Conservation (phyloP, 2,797 vertebrate genomes). For the Myotis planiceps region DNA sequence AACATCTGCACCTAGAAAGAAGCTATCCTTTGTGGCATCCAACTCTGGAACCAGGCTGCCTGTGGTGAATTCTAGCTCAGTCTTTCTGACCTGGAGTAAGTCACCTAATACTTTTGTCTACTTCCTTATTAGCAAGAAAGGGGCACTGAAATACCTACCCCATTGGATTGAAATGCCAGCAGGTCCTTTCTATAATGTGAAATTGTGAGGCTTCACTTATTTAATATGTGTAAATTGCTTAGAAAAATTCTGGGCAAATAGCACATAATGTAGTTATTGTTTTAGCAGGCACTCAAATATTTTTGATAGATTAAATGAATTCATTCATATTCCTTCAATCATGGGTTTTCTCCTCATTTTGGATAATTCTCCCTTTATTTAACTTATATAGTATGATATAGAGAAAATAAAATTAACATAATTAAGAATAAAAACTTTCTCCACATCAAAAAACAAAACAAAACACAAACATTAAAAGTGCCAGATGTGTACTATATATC, state of each 20-base stretch:
- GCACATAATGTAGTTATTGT: background rate
- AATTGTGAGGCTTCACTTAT: background rate
- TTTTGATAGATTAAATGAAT: background rate
- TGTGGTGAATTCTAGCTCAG: background rate
- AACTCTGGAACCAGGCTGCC: background rate
- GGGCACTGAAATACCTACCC: rapidly evolving
- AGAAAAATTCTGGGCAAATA: background rate
- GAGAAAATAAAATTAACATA: background rate
- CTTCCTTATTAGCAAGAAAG: background rate
- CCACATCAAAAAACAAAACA: background rate
- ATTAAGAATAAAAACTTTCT: background rate
- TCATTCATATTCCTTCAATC: background rate
- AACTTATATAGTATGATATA: background rate
- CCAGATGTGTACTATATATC: background rate
- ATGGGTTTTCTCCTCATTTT: background rate
- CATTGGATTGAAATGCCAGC: background rate
- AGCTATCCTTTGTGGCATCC: rapidly evolving
- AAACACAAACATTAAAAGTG: background rate
- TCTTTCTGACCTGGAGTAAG: background rate
- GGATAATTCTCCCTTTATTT: background rate
- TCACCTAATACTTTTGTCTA: background rate
- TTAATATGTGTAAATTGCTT: background rate
- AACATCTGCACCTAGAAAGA: background rate
- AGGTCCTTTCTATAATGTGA: background rate
- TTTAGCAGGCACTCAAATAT: background rate